A percentile compares a stretch with the other conserved stretches of the same genome.
Conservation (phyloP, 2,797 vertebrate species). For the Epinephelus awoara region DNA sequence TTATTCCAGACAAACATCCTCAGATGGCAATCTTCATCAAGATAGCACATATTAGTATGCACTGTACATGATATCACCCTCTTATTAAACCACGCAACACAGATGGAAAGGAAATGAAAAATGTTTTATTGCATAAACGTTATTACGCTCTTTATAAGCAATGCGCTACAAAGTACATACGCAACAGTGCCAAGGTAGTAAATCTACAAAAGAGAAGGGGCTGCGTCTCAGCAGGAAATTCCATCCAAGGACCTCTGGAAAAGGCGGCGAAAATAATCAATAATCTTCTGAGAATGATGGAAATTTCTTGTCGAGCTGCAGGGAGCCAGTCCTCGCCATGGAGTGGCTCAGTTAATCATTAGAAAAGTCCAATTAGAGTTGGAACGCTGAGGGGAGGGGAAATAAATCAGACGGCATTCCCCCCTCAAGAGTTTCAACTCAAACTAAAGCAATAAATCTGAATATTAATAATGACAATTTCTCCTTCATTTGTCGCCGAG, state of each 20-base stretch:
- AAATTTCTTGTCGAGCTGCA: slow-evolving; percentile 59
- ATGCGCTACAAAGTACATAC: not conserved
- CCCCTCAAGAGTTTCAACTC: slow-evolving; percentile 68
- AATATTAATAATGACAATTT: slow-evolving; percentile 82
- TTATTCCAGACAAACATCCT: slow-evolving; percentile 50
- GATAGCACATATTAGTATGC: slow-evolving; percentile 38
- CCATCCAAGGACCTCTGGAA: slow-evolving; percentile 19
- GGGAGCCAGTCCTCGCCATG: slow-evolving; percentile 54
- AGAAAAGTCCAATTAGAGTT: slow-evolving; percentile 83
- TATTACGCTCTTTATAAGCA: slow-evolving; percentile 10
- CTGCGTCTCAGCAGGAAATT: slow-evolving; percentile 39
- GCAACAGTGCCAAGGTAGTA: not conserved
- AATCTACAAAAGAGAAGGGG: slow-evolving; percentile 9
- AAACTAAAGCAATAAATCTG: slow-evolving; percentile 77
- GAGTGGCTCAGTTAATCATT: slow-evolving; percentile 78
- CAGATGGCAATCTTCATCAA: slow-evolving; percentile 43
- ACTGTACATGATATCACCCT: slow-evolving; percentile 3
- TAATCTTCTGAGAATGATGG: slow-evolving; percentile 63
- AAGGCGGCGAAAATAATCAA: slow-evolving; percentile 61
- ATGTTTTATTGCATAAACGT: slow-evolving; percentile 30
- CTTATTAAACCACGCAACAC: slow-evolving; percentile 30
- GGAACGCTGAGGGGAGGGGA: slow-evolving; percentile 62
- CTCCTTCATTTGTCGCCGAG: slow-evolving; percentile 65
- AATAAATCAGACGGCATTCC: slow-evolving; percentile 77
- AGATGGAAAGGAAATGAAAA: slow-evolving; percentile 18